Base-by-base conservation (phyloP, 2,113 vertebrate genomes). In the Agapornis roseicollis region DNA sequence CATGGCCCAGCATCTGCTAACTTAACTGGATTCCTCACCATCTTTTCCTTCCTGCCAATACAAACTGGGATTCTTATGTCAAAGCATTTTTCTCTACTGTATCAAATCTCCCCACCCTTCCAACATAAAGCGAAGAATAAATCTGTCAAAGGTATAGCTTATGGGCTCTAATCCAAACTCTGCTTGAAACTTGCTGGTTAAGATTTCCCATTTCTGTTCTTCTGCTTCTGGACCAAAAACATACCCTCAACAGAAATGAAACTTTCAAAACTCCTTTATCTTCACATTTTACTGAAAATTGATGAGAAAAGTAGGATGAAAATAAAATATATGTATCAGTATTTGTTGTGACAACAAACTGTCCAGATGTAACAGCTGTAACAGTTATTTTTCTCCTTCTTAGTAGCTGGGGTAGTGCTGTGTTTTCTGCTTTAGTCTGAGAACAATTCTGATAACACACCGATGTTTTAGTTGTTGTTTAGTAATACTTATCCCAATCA, bases 1-100 rank as follows among this genome's bases (percentile, higher is more conserved):
- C 83, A 84, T 35, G 80, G 92, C 55, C 82, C 61, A 79, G 79
- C 93, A 88, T 52, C 76, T 96, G 90, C 88, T 80, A 50, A 70
- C 27, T 76, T 66, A 79, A 81, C 61, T 37, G 72, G 23, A 61
- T 74, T 71, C 68, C 80, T 82, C 64, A 81, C n/a, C 19, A 50
- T 49, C 66, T 39, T 58, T 44, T 53, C 63, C 46, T 55, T 78
- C 53, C 74, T 94, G 85, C 71, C 85, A 73, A n/a, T 50, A 92
- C 44, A 56, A 68, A 47, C 60, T 80, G 44, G 42, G 39, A 64
- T 47, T 81, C 25, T 35, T 23, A 46, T 29, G 31, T 79, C 58
- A 95, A 85, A 88, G 42, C 33, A 66, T 49, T 87, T 92, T 81
- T 61, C 64, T 88, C 35, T 70, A 29, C 61, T 65, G 3, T 33